These are phyloP conservation scores for Caenorhabditis sp. DNA, from an alignment of 2,888 invertebrate genomes.

Conservation along the genomic window DNA sequence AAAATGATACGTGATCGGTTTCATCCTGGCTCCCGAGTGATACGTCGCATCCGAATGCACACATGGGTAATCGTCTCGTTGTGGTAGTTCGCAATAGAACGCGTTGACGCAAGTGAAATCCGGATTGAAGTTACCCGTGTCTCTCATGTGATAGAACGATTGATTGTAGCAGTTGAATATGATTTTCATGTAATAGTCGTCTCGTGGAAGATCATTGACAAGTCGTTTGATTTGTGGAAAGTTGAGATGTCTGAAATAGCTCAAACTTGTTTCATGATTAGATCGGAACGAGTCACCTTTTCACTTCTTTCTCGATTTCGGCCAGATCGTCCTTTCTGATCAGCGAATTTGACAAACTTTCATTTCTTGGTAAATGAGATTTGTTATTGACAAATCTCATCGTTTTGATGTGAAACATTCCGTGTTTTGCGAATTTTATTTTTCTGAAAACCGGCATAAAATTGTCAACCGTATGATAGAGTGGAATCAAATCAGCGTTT, in stretches of 20 bases:
- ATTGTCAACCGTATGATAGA: background rate
- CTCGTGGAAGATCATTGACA: constrained; percentile 5
- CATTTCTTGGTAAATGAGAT: background rate
- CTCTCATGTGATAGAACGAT: constrained; percentile 2
- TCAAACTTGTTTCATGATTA: background rate
- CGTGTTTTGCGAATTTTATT: background rate
- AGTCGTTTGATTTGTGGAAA: background rate
- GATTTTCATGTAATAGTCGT: constrained; percentile 30
- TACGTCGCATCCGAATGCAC: constrained; percentile 34
- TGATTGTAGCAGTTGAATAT: constrained; percentile 32
- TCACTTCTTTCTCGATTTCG: background rate
- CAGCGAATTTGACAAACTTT: background rate
- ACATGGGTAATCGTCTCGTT: constrained; percentile 16
- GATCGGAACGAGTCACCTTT: background rate
- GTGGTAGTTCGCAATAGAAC: constrained; percentile 28
- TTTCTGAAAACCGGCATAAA: background rate
- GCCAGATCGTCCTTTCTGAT: background rate
- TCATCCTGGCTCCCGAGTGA: constrained; percentile 32
- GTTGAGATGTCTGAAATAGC: background rate
- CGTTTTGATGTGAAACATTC: constrained; percentile 1
- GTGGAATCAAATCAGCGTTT: constrained; percentile 12
- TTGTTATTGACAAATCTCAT: background rate
- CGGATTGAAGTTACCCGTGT: background rate
- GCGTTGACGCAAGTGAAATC: constrained; percentile 28
- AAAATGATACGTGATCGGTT: constrained; percentile 32